phyloP scores from a whole-genome alignment of 2,113 vertebrate genomes.

The Acanthochromis polyacanthus region DNA sequence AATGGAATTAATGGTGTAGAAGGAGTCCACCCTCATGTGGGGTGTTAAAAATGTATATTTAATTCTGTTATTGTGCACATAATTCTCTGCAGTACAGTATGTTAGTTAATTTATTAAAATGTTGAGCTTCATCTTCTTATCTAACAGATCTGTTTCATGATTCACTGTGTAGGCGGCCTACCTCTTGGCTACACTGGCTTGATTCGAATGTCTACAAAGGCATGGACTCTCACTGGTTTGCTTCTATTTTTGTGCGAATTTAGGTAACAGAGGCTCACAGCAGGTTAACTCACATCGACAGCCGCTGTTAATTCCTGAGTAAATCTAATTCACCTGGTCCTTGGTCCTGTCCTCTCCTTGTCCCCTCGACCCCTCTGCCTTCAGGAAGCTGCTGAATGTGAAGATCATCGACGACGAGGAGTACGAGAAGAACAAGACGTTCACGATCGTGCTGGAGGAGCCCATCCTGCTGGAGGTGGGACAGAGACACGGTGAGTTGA shows the following conservation, averaged over 20 bases:
- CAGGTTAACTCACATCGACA: not conserved
- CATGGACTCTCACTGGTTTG: constrained; percentile 5
- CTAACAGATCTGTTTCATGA: constrained; percentile 55
- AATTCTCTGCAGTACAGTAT: not conserved
- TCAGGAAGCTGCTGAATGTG: constrained; percentile 88
- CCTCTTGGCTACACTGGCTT: constrained; percentile 40
- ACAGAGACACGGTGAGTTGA: constrained; percentile 83
- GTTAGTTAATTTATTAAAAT: constrained; percentile 31
- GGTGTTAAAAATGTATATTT: constrained; percentile 20
- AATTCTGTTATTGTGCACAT: not conserved
- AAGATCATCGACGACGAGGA: constrained; percentile 91
- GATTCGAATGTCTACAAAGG: constrained; percentile 28
- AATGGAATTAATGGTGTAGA: constrained; percentile 57
- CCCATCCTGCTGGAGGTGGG: constrained; percentile 87
- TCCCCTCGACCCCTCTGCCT: constrained; percentile 16
- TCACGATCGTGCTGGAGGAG: constrained; percentile 86
- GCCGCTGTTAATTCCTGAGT: constrained; percentile 17
- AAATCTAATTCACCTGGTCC: not conserved
- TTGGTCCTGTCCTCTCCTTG: not conserved
- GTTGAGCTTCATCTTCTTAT: constrained; percentile 46
- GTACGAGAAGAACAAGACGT: constrained; percentile 91
- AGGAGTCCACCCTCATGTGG: constrained; percentile 74
- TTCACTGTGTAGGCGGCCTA: constrained; percentile 60
- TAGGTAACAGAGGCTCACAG: constrained; percentile 18
- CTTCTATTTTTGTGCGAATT: constrained; percentile 28